Evolutionary conservation across 2,888 invertebrate species (phyloP), one percentile per base, ranked within the genome.

Genomic region (Steinernema carpocapsae): DNA sequence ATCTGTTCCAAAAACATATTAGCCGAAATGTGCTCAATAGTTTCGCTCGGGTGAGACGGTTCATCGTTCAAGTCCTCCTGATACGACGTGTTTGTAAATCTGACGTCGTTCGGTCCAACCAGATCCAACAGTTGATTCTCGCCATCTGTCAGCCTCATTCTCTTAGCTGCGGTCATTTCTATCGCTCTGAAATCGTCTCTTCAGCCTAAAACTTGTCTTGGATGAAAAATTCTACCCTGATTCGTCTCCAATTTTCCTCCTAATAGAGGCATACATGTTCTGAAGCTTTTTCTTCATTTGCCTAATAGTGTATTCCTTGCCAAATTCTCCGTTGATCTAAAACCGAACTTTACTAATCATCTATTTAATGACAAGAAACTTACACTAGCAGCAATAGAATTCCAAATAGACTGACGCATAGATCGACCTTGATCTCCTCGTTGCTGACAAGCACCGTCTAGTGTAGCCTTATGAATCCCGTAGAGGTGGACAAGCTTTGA

Each of bases 221-320:
- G 51, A 19, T 22, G 2, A 14, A 14, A 19, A 56, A 3, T 14
- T 48, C 48, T 64, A 32, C 64, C 64, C 64, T 6, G 37, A 6
- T 26, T 64, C 64, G 24, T 64, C 64, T 1, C 64, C 64, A 26
- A 64, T 64, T 64, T 64, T 64, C 32, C 64, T 10, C 32, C 29
- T 64, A n/a, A 64, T 64, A 29, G 64, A 64, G 7, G 64, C 64
- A 29, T 64, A 64, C 64, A 64, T 64, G 64, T 64, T 64, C 64
- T 64, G 64, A 17, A 64, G 64, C 32, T 64, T 64, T 32, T 64
- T 64, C 37, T 64, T 64, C 32, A 64, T 14, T n/a, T 64, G 64
- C 17, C 64, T 10, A 4, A 64, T 64, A 1, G 32, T 26, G 32
- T 64, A 64, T 6, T 64, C 64, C 17, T 32, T 29, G 12, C 29